Conservation (phyloP, 2,888 invertebrate genomes). For the Serrognathus titanus region DNA sequence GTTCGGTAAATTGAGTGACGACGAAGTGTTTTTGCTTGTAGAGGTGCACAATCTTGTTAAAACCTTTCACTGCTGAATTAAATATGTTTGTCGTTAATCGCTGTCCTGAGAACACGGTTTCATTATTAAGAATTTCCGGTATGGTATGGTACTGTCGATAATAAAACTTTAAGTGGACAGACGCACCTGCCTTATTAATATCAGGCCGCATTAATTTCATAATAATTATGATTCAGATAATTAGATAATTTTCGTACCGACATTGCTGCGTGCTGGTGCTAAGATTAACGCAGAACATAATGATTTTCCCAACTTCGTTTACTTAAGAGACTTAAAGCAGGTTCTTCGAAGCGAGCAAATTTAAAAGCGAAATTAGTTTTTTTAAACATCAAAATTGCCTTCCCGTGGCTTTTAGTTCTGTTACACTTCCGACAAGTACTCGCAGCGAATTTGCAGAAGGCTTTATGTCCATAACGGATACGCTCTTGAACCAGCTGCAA, state of each 20-base stretch:
- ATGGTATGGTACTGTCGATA: constrained; percentile 4
- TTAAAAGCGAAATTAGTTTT: background rate
- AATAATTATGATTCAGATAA: constrained; percentile 17
- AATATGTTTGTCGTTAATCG: background rate
- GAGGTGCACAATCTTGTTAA: too few relatives aligned
- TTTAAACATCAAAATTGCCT: background rate
- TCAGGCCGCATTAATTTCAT: constrained; percentile 14
- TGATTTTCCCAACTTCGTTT: too few relatives aligned
- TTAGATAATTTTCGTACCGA: constrained; percentile 3
- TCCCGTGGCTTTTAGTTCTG: background rate
- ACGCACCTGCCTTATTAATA: constrained; percentile 19
- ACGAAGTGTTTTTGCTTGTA: too few relatives aligned
- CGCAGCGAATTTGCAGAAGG: background rate
- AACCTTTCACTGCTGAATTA: background rate
- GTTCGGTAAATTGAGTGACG: background rate
- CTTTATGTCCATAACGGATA: constrained; percentile 17
- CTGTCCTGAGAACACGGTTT: constrained; percentile 10
- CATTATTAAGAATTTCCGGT: constrained; percentile 17
- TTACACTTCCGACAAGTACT: background rate
- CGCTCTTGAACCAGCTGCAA: constrained; percentile 19
- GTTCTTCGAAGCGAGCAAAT: background rate
- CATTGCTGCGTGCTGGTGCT: too few relatives aligned
- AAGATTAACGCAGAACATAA: too few relatives aligned
- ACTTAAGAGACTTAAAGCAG: too few relatives aligned
- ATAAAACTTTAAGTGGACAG: constrained; percentile 12